Evolutionary conservation across 2,888 invertebrate genomes (phyloP).

Genomic region (Dasysyrphus tricinctus): DNA sequence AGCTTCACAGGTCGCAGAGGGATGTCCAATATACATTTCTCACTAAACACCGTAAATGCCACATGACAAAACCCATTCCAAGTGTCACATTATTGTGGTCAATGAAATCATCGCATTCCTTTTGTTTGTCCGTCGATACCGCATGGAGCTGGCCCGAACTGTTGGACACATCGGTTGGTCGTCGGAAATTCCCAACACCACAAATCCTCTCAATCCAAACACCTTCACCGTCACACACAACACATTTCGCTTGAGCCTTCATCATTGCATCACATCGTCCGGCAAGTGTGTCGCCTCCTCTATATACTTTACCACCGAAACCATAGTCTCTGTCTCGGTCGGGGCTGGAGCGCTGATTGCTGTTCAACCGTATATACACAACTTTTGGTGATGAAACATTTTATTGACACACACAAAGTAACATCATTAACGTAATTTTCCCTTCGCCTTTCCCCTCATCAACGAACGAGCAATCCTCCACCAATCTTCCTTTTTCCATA

Average conservation of each 20-base stretch:
- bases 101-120: conserved; percentile 64
- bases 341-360: conserved; percentile 2
- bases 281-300: conserved; percentile 58
- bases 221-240: conserved; percentile 27
- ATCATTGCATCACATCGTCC: not conserved
- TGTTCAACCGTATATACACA: conserved; percentile 63
- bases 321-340: conserved; percentile 2
- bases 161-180: not conserved
- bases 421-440: conserved; percentile 68
- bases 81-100: conserved; percentile 63
- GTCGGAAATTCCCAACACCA: conserved; percentile 37
- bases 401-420: conserved; percentile 75
- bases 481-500: conserved; percentile 19
- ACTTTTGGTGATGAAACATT: conserved; percentile 73
- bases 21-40: conserved; percentile 9
- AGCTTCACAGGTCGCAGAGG: conserved; percentile 17
- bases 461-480: not conserved
- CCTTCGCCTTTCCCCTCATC: not conserved
- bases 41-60: conserved; percentile 37
- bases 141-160: not conserved
- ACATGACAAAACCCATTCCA: conserved; percentile 49
- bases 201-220: conserved; percentile 27
- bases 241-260: conserved; percentile 33
- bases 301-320: conserved; percentile 10
- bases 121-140: conserved; percentile 27